These are phyloP conservation scores for Takifugu rubripes DNA, from an alignment of 2,797 vertebrate genomes.

Conservation along the genomic window DNA sequence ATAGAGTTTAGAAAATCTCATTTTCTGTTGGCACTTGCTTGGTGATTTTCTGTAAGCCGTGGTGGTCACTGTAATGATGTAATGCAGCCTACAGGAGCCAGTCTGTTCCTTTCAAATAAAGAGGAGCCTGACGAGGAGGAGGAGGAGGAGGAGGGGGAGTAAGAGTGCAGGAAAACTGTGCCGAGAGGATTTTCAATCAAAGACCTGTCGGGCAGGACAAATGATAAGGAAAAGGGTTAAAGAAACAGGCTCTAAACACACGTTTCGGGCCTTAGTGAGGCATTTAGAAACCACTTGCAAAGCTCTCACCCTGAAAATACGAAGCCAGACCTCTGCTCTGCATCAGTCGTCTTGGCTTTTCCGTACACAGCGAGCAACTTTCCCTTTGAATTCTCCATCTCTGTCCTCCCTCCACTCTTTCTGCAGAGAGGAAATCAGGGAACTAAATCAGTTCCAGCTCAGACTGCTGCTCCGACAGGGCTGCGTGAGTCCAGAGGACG, in stretches of 20 bases:
- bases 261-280: background rate
- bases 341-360: conserved; percentile 99
- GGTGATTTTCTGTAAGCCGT: conserved; percentile 89
- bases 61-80: conserved; percentile 87
- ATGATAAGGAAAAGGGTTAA: conserved; percentile 1
- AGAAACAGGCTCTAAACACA: background rate
- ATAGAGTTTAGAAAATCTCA: conserved; percentile 88
- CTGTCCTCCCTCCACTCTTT: conserved; percentile 99
- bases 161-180: conserved; percentile 99
- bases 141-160: conserved; percentile 90
- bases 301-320: conserved; percentile 96
- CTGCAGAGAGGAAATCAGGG: conserved; percentile 62
- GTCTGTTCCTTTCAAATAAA: conserved; percentile 89
- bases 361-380: conserved; percentile 99
- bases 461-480: too few relatives aligned
- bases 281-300: conserved; percentile 7
- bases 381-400: conserved; percentile 98
- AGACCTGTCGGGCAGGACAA: conserved; percentile 80
- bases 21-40: conserved; percentile 95
- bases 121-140: conserved; percentile 94
- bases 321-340: conserved; percentile 88
- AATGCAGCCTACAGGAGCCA: conserved; percentile 89
- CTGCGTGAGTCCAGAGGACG: too few relatives aligned
- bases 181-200: conserved; percentile 93
- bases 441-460: background rate